phyloP scores from a whole-genome alignment of 2,888 invertebrate species.

The Diachrysia chrysitis region DNA sequence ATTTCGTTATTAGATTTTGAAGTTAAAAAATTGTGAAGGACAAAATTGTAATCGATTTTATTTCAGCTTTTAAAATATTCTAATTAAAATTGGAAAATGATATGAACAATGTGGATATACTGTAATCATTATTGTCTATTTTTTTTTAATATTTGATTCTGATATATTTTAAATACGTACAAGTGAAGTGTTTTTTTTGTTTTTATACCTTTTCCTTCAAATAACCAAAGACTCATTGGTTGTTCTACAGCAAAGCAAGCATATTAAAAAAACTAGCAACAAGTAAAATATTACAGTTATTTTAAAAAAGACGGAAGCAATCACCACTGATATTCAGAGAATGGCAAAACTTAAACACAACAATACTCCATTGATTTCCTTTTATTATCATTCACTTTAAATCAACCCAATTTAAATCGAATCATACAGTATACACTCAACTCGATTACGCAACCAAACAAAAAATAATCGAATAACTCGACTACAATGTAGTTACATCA shows the following conservation, averaged over 20 bases:
- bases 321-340: too few species aligned
- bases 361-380: conserved; percentile 16
- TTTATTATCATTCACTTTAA: conserved; percentile 21
- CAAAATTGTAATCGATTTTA: conserved; percentile 38
- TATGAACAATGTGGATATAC: conserved; percentile 28
- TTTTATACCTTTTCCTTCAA: too few species aligned
- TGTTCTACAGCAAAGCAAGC: too few species aligned
- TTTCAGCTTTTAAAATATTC: conserved; percentile 28
- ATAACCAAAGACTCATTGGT: too few species aligned
- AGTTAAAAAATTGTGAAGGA: too few species aligned
- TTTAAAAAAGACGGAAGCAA: too few species aligned
- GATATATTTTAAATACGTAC: too few species aligned
- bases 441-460: conserved; percentile 26
- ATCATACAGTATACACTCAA: conserved; percentile 47
- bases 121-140: conserved; percentile 10
- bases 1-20: conserved; percentile 51
- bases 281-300: too few species aligned
- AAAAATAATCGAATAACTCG: conserved; percentile 48
- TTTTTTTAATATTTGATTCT: not conserved
- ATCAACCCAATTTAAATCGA: conserved; percentile 26
- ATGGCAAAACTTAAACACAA: conserved; percentile 13
- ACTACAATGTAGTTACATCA: conserved; percentile 43
- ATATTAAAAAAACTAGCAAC: too few species aligned
- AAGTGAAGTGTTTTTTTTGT: too few species aligned
- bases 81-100: conserved; percentile 24